phyloP scores from a whole-genome alignment of 2,797 vertebrate genomes.

The Sebastes taczanowskii region DNA sequence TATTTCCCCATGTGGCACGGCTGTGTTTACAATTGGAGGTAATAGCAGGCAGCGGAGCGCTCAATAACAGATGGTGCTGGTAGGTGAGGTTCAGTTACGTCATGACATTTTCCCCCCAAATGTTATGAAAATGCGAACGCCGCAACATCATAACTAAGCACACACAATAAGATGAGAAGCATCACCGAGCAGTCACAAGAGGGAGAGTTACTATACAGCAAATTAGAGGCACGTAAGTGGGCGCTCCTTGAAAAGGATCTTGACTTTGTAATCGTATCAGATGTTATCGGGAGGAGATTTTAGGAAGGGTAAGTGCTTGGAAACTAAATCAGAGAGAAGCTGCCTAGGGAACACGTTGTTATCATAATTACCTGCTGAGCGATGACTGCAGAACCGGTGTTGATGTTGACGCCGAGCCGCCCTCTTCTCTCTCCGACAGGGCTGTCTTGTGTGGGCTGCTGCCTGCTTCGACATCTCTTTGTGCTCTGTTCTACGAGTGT shows the following conservation, averaged over 20 bases:
- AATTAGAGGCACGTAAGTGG: conserved; percentile 70
- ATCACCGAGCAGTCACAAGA: conserved; percentile 39
- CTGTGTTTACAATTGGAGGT: conserved; percentile 57
- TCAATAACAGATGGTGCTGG: conserved; percentile 46
- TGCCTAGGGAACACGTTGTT: conserved; percentile 73
- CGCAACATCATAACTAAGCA: conserved; percentile 32
- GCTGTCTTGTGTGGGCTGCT: conserved; percentile 66
- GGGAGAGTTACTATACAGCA: conserved; percentile 58
- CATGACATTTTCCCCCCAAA: conserved; percentile 37
- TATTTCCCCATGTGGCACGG: conserved; percentile 44
- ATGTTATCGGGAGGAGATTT: conserved; percentile 73
- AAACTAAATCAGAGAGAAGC: conserved; percentile 76
- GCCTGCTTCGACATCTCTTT: conserved; percentile 61
- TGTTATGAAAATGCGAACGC: conserved; percentile 39
- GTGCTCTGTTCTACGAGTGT: conserved; percentile 49
- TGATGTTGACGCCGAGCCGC: conserved; percentile 69
- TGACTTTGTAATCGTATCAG: conserved; percentile 79
- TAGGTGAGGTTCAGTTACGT: conserved; percentile 57
- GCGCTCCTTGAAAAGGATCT: conserved; percentile 69
- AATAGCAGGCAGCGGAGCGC: conserved; percentile 47
- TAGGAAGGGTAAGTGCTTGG: conserved; percentile 74
- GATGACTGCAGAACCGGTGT: conserved; percentile 67
- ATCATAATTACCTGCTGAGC: conserved; percentile 80
- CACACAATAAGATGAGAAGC: conserved; percentile 38
- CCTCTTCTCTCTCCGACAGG: conserved; percentile 49